Evolutionary conservation across 2,888 invertebrate species (phyloP).

Genomic region (Drosophila rellima): DNA sequence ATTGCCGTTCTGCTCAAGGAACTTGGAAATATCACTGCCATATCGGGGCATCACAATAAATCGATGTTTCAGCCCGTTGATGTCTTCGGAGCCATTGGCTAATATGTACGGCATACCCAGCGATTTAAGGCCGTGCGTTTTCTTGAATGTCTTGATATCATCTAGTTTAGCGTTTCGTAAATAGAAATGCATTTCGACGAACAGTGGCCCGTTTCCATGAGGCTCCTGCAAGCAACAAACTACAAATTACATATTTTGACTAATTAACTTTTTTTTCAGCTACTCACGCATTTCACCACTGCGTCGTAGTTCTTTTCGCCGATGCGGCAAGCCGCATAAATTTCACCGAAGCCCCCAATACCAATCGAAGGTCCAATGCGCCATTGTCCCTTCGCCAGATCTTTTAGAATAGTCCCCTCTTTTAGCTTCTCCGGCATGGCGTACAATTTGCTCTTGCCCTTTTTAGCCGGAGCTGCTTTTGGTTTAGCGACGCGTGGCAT

Average conservation of each 20-base stretch:
- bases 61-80: slow-evolving; percentile 91
- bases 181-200: slow-evolving; percentile 97
- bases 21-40: slow-evolving; percentile 93
- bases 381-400: slow-evolving; percentile 93
- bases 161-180: slow-evolving; percentile 90
- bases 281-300: slow-evolving; percentile 93
- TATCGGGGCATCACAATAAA: slow-evolving; percentile 96
- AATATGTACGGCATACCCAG: slow-evolving; percentile 95
- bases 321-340: slow-evolving; percentile 92
- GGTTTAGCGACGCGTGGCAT: slow-evolving; percentile 77
- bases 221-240: slow-evolving; percentile 89
- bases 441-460: slow-evolving; percentile 81
- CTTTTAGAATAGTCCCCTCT: slow-evolving; percentile 91
- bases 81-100: slow-evolving; percentile 93
- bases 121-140: slow-evolving; percentile 87
- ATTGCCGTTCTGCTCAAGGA: slow-evolving; percentile 89
- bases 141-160: slow-evolving; percentile 88
- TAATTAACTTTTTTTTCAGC: not conserved
- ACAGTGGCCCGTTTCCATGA: slow-evolving; percentile 96
- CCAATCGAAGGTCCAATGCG: slow-evolving; percentile 95
- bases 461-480: slow-evolving; percentile 66
- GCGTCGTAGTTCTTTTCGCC: slow-evolving; percentile 88
- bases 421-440: slow-evolving; percentile 83
- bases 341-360: slow-evolving; percentile 96
- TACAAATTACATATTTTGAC: not conserved